Evolutionary conservation across 2,113 vertebrate species (phyloP).

Genomic region (Pollimyrus isidori): DNA sequence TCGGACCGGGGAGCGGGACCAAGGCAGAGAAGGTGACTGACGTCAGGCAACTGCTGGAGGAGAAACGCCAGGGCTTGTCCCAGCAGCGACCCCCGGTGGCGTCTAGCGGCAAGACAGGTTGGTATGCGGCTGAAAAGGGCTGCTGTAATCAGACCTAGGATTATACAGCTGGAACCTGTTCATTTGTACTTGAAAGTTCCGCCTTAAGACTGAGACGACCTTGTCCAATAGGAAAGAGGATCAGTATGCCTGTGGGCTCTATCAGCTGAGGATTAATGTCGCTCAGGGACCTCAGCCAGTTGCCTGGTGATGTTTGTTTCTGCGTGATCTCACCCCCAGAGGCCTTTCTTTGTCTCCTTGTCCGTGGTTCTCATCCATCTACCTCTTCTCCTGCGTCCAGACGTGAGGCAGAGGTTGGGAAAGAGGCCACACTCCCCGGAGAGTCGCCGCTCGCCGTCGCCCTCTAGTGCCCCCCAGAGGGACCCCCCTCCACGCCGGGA

Average conservation of each 20-base stretch:
- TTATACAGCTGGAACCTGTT: not conserved
- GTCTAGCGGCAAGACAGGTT: slow-evolving; percentile 71
- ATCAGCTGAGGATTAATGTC: not conserved
- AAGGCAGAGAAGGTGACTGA: slow-evolving; percentile 80
- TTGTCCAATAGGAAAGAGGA: not conserved
- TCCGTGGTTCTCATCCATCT: not conserved
- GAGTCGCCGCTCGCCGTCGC: slow-evolving; percentile 51
- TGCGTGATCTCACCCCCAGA: not conserved
- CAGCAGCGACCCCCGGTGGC: slow-evolving; percentile 46
- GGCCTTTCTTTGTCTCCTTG: not conserved
- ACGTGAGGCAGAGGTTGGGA: slow-evolving; percentile 84
- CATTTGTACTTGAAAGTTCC: not conserved
- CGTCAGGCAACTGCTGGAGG: slow-evolving; percentile 83
- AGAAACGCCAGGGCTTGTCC: slow-evolving; percentile 74
- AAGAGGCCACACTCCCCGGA: slow-evolving; percentile 85
- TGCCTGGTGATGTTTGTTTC: not conserved
- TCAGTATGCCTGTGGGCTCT: not conserved
- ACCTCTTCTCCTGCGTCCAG: slow-evolving; percentile 44
- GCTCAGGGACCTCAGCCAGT: not conserved
- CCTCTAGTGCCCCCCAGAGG: slow-evolving; percentile 34
- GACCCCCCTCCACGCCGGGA: slow-evolving; percentile 65
- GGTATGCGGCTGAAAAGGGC: not conserved
- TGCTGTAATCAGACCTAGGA: not conserved
- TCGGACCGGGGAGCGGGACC: slow-evolving; percentile 60
- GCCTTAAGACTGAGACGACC: not conserved